phyloP scores from a whole-genome alignment of 2,113 vertebrate species.

The Dolichallabes microphthalmus region DNA sequence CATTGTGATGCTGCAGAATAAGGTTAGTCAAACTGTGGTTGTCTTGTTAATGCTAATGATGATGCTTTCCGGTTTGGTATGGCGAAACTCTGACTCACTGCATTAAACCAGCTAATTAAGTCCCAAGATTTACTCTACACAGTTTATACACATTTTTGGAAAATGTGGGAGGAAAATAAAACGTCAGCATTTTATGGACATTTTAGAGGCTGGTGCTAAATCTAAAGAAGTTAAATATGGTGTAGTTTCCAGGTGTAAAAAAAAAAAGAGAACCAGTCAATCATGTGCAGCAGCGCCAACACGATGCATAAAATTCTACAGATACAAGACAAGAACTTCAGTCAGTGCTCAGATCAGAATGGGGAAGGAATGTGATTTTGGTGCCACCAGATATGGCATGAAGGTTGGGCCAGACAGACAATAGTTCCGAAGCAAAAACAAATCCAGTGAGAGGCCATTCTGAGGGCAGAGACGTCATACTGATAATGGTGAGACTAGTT shows the following conservation, averaged over 20 bases:
- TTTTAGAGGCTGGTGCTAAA: not conserved
- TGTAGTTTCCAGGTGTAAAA: not conserved
- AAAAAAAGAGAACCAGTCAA: not conserved
- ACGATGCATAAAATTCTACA: not conserved
- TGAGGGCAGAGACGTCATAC: not conserved
- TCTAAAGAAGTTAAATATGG: not conserved
- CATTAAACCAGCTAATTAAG: conserved; percentile 7
- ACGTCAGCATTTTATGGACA: not conserved
- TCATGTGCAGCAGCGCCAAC: not conserved
- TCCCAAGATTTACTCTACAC: not conserved
- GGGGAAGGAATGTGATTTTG: not conserved
- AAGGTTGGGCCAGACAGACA: not conserved
- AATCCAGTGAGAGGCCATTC: not conserved
- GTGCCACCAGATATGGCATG: not conserved
- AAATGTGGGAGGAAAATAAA: conserved; percentile 11
- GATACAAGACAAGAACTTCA: not conserved
- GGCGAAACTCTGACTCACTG: not conserved
- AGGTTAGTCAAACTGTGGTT: not conserved
- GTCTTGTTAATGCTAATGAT: not conserved
- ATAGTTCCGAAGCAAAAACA: not conserved
- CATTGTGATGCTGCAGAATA: not conserved
- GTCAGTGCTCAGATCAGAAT: not conserved
- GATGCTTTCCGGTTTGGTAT: not conserved
- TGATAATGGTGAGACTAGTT: not conserved
- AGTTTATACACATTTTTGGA: not conserved